Evolutionary conservation across 2,888 invertebrate species (phyloP), one percentile per base, ranked within the genome.

Genomic region (Parnassius glacialis): DNA sequence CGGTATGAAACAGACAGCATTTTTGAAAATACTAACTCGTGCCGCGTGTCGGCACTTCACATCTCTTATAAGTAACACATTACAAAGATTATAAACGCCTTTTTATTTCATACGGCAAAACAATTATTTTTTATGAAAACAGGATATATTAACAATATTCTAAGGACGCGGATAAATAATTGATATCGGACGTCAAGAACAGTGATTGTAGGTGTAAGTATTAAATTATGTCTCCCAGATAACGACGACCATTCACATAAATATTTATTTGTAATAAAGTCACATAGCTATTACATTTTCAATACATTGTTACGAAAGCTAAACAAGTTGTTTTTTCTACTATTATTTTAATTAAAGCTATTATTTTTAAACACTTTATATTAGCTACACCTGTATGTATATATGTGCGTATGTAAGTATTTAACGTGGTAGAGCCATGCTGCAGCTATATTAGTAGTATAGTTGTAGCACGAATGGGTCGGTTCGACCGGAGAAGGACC

Each of bases 181-280:
- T 56, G 45, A 61, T 61, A 61, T 56, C 51, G 45, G 34, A 52
- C 56, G 52, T 56, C 55, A 5, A 16, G 56, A 61, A 56, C 16
- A 52, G 16, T 56, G 45, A 61, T 56, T 56, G 61, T 84, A 81
- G 74, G 68, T 66, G 73, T 74, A 67, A 72, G 71, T 69, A 75
- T 74, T 80, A 76, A 79, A 72, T 79, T 79, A 82, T 78, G 77
- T 70, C 66, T 64, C 60, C 56, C 57, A 71, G 87, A 86, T 87
- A 87, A 81, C 80, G 76, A 74, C 71, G 74, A 74, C 74, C 79
- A 79, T 77, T 73, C 71, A 65, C 73, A 83, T 85, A 81, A 84
- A 84, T 85, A 78, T 77, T 79, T 62, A 68, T 77, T 78, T 70
- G 64, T 70, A 67, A 67, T 64, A 65, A 52, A 64, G 63, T 69